Conservation (phyloP, 2,113 vertebrate genomes). For the Columba janthina region DNA sequence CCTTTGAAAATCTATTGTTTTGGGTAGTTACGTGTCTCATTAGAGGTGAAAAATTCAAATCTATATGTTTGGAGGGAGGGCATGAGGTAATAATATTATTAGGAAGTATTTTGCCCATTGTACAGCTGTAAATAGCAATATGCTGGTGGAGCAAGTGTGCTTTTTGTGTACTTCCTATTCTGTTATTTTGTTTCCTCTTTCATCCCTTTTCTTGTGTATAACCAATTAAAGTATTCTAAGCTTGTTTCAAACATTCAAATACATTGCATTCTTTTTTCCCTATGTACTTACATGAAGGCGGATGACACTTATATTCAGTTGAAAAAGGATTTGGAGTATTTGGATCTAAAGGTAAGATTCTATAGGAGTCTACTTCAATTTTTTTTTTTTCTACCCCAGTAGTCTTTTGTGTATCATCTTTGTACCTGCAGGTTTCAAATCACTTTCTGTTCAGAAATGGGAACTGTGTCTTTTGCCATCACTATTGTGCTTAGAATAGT, state of each 20-base stretch:
- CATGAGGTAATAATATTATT: not conserved
- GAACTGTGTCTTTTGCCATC: not conserved
- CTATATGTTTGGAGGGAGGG: not conserved
- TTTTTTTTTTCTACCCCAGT: not conserved
- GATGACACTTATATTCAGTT: conserved; percentile 97
- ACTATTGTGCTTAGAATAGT: not conserved
- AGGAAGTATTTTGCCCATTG: conserved; percentile 16
- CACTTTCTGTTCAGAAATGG: not conserved
- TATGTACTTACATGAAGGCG: conserved; percentile 82
- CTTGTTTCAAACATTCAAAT: not conserved
- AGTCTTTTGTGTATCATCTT: not conserved
- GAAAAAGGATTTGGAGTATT: conserved; percentile 99
- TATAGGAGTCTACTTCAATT: not conserved
- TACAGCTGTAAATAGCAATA: not conserved
- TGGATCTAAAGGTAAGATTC: conserved; percentile 94
- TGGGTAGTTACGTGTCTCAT: not conserved
- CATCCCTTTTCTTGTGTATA: not conserved
- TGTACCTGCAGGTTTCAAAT: not conserved
- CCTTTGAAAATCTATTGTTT: not conserved
- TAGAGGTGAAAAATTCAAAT: not conserved
- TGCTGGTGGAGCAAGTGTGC: conserved; percentile 21
- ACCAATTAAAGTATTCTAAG: not conserved
- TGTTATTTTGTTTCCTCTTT: conserved; percentile 7
- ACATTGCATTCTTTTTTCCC: conserved; percentile 52
- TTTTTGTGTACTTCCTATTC: conserved; percentile 7